A percentile compares a stretch with the other conserved stretches of the same genome.
Conservation (phyloP, 2,888 invertebrate genomes). For the Saturnia japonica region DNA sequence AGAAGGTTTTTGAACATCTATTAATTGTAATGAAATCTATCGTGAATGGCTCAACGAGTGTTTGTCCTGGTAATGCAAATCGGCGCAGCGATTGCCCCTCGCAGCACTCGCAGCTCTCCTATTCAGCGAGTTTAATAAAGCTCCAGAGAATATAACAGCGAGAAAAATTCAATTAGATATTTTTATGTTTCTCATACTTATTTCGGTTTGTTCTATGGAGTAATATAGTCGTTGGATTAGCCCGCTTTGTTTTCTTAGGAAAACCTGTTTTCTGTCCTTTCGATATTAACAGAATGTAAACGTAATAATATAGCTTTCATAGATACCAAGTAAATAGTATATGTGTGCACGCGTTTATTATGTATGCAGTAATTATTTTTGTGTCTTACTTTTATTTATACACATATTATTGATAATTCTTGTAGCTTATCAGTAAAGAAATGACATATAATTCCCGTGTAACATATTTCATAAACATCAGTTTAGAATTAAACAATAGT, state of each 20-base stretch:
- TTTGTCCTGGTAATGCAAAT: constrained; percentile 61
- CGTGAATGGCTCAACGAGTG: constrained; percentile 41
- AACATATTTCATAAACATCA: too few species aligned
- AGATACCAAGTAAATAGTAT: not conserved
- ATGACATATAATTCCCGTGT: too few species aligned
- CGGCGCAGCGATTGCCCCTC: constrained; percentile 59
- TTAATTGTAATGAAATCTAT: constrained; percentile 49
- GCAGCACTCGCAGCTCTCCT: constrained; percentile 47
- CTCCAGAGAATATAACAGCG: constrained; percentile 50
- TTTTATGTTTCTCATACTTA: constrained; percentile 52
- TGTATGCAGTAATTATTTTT: too few species aligned
- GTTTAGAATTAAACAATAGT: too few species aligned
- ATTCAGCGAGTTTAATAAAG: constrained; percentile 67
- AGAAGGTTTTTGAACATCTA: constrained; percentile 35
- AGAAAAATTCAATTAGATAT: constrained; percentile 72
- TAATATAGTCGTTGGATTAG: constrained; percentile 45
- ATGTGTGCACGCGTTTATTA: not conserved
- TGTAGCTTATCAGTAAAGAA: too few species aligned
- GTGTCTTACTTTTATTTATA: too few species aligned
- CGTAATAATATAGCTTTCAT: not conserved
- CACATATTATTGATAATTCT: too few species aligned
- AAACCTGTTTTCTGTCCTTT: not conserved
- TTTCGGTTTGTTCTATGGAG: constrained; percentile 47
- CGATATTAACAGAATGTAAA: not conserved
- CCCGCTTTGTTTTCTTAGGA: not conserved